Evolutionary conservation across 2,113 vertebrate genomes (phyloP).

Genomic region (Accipiter cooperii): DNA sequence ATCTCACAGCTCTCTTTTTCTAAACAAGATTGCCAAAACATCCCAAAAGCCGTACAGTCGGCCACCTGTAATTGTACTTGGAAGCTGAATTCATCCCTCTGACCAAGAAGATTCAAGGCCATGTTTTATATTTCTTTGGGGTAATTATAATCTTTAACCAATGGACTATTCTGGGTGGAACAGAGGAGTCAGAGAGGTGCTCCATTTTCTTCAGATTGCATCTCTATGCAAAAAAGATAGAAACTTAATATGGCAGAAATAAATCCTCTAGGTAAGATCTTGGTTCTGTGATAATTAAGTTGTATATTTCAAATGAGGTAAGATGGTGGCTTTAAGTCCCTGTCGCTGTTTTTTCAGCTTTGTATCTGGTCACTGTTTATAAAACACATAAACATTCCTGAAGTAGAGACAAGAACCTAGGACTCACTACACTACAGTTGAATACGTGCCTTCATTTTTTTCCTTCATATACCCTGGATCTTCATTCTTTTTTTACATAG

Average conservation of each 20-base stretch:
- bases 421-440: neutral
- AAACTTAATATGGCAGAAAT: neutral
- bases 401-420: fast-evolving
- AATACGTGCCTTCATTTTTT: neutral
- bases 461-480: neutral
- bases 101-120: neutral
- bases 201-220: neutral
- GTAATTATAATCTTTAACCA: neutral
- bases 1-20: neutral
- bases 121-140: neutral
- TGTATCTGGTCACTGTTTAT: neutral
- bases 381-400: neutral
- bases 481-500: neutral
- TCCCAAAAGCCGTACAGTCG: neutral
- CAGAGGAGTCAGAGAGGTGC: neutral
- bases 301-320: neutral
- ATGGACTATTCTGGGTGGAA: neutral
- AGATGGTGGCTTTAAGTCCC: neutral
- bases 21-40: neutral
- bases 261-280: neutral
- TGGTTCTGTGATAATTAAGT: neutral
- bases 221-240: neutral
- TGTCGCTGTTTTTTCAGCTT: neutral
- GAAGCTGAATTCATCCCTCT: neutral
- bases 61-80: neutral